Evolutionary conservation across 2,888 invertebrate species (phyloP).

Genomic region (Cistogaster globosa): DNA sequence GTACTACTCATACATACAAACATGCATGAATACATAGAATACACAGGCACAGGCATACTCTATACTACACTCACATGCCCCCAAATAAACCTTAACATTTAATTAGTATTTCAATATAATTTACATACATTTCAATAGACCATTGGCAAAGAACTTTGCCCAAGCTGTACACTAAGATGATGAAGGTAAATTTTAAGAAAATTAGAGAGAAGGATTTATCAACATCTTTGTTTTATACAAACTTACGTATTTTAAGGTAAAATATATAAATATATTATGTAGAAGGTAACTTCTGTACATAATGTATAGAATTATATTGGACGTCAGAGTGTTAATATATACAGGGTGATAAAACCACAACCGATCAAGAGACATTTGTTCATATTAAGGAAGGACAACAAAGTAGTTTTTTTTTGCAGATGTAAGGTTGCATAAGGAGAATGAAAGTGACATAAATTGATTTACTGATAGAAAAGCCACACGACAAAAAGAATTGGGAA

Average conservation of each 20-base stretch:
- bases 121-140: slow-evolving; percentile 61
- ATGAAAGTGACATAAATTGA: too few relatives aligned
- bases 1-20: slow-evolving; percentile 8
- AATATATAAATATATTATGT: background rate
- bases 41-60: background rate
- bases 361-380: too few relatives aligned
- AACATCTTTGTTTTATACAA: slow-evolving; percentile 27
- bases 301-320: slow-evolving; percentile 17
- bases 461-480: too few relatives aligned
- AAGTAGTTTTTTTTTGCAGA: too few relatives aligned
- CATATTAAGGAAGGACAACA: too few relatives aligned
- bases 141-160: slow-evolving; percentile 42
- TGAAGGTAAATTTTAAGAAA: slow-evolving; percentile 56
- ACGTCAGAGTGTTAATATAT: slow-evolving; percentile 21
- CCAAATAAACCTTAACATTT: slow-evolving; percentile 75
- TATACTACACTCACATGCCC: slow-evolving; percentile 28
- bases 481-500: too few relatives aligned
- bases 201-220: slow-evolving; percentile 36
- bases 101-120: slow-evolving; percentile 78
- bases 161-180: slow-evolving; percentile 27
- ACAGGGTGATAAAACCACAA: slow-evolving; percentile 16
- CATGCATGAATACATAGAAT: background rate
- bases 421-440: too few relatives aligned
- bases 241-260: background rate
- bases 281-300: background rate